Percentiles rank a stretch among this genome's conserved stretches.
phyloP scores from a whole-genome alignment of 2,113 vertebrate genomes.

The Suricata suricatta region DNA sequence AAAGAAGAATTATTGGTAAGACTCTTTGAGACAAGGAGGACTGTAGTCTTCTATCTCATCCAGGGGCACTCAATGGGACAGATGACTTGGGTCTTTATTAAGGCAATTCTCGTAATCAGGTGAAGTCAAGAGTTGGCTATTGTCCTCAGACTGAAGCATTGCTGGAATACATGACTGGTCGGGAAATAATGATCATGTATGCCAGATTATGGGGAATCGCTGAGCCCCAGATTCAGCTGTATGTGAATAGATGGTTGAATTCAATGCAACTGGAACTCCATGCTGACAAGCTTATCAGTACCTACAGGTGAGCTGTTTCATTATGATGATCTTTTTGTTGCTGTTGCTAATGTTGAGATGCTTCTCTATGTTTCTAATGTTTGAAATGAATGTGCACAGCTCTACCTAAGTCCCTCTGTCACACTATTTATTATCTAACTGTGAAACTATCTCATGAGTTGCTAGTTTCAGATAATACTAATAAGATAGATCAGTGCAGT shows the following conservation, averaged over 20 bases:
- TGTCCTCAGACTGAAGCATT: slow-evolving; percentile 96
- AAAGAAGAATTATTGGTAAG: not conserved
- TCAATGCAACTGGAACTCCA: slow-evolving; percentile 93
- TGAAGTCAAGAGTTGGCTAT: slow-evolving; percentile 95
- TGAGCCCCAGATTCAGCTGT: slow-evolving; percentile 89
- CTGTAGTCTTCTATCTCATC: not conserved
- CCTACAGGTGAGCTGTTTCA: slow-evolving; percentile 89
- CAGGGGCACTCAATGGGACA: not conserved
- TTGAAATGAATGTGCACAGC: not conserved
- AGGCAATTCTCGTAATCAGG: slow-evolving; percentile 77
- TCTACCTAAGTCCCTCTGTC: not conserved
- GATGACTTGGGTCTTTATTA: slow-evolving; percentile 12
- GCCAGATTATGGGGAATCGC: slow-evolving; percentile 93
- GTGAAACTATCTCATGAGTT: not conserved
- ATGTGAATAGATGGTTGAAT: slow-evolving; percentile 92
- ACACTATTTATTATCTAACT: not conserved
- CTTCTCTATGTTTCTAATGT: not conserved
- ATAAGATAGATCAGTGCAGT: not conserved
- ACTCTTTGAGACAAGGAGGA: not conserved
- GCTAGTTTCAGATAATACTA: not conserved
- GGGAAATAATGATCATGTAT: slow-evolving; percentile 94
- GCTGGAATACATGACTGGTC: slow-evolving; percentile 95
- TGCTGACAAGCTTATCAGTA: slow-evolving; percentile 91
- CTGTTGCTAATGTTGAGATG: not conserved
- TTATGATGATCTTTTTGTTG: not conserved